Evolutionary conservation across 2,888 invertebrate species (phyloP).

Genomic region (Aporophyla nigra): DNA sequence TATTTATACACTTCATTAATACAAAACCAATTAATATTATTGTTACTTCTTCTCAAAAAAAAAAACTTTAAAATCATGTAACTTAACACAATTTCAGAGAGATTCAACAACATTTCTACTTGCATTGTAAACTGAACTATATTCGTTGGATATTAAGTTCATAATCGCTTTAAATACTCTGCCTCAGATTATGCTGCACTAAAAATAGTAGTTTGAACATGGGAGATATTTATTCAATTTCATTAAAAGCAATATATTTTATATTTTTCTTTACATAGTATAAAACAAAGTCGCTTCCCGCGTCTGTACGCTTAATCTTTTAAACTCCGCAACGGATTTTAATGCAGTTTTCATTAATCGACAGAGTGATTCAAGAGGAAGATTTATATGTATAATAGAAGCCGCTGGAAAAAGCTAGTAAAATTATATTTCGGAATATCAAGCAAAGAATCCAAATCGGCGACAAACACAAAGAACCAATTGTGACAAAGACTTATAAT

Average conservation of each 20-base stretch:
- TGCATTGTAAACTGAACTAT: neutral
- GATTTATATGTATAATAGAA: no score
- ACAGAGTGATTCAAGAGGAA: no score
- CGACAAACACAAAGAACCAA: conserved; percentile 30
- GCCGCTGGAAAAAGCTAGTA: neutral
- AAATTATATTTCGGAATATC: conserved; percentile 7
- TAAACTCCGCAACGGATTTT: no score
- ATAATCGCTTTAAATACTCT: neutral
- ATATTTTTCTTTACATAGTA: no score
- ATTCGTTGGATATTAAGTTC: neutral
- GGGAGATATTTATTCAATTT: neutral
- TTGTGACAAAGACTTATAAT: conserved; percentile 56
- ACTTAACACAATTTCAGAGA: neutral
- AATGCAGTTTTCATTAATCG: no score
- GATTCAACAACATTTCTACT: neutral
- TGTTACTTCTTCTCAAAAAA: neutral
- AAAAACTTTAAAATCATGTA: neutral
- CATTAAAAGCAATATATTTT: neutral
- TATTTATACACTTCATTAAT: neutral
- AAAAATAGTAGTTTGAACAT: neutral
- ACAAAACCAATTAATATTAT: conserved; percentile 6
- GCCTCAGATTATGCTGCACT: neutral
- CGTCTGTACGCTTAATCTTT: no score
- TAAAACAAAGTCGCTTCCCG: no score
- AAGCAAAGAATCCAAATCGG: conserved; percentile 36